Percentiles rank a stretch among this genome's conserved stretches.
Evolutionary conservation across 1,140 invertebrate species (phyloP).

Genomic region (Formica exsecta): DNA sequence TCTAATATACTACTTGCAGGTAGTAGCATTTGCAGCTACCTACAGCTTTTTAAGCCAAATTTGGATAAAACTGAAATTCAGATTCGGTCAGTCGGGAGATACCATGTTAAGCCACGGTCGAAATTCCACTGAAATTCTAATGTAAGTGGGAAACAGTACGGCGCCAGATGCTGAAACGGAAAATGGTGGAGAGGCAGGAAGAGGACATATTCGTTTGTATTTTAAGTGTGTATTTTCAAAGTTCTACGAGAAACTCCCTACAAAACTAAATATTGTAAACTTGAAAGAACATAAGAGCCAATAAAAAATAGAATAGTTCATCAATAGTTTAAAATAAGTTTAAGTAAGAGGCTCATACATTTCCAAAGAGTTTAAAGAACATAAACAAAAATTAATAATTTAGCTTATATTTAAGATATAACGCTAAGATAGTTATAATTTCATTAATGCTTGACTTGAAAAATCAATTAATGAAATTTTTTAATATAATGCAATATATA

Average conservation of each 20-base stretch:
- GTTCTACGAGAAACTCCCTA: not conserved
- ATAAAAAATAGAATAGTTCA: not conserved
- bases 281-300: not conserved
- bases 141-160: constrained; percentile 44
- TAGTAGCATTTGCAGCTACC: no score
- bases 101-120: constrained; percentile 37
- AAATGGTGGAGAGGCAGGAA: not conserved
- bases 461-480: no score
- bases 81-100: constrained; percentile 50
- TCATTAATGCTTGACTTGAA: no score
- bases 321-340: not conserved
- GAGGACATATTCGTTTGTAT: constrained; percentile 38
- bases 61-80: no score
- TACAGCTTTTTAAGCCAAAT: no score
- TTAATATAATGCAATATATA: no score
- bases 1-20: no score
- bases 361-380: not conserved
- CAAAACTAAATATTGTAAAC: constrained; percentile 1
- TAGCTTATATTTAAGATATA: not conserved
- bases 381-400: not conserved
- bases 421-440: no score
- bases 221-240: constrained; percentile 11
- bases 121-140: constrained; percentile 62
- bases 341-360: not conserved
- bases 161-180: constrained; percentile 40